phyloP scores from a whole-genome alignment of 64 coral and sea anemone species.

The Stichodactyla mertensii region DNA sequence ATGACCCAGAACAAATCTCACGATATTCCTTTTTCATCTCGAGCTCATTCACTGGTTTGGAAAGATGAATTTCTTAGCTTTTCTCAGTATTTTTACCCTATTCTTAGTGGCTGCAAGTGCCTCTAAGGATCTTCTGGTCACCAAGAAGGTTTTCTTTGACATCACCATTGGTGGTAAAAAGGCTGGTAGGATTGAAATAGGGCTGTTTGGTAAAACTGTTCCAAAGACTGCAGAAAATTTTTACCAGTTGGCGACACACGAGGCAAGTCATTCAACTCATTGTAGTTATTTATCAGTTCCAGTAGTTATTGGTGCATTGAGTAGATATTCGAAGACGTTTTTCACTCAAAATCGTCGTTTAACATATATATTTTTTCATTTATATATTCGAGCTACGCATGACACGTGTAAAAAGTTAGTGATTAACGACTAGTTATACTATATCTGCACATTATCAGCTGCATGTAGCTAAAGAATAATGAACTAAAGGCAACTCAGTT shows the following conservation, averaged over 20 bases:
- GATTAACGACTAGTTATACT: no score
- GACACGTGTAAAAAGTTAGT: no score
- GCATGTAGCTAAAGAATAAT: no score
- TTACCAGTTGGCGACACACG: constrained; percentile 47
- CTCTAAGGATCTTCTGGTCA: constrained; percentile 41
- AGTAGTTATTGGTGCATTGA: not conserved
- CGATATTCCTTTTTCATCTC: not conserved
- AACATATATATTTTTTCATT: no score
- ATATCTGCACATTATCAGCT: no score
- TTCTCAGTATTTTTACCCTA: not conserved
- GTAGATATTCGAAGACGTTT: not conserved
- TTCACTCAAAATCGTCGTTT: no score
- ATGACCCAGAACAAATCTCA: not conserved
- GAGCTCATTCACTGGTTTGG: not conserved
- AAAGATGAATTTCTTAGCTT: constrained; percentile 2
- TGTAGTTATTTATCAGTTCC: not conserved
- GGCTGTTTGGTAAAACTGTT: constrained; percentile 78
- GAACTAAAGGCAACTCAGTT: no score
- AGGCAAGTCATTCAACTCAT: constrained; percentile 44
- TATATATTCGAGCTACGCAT: no score
- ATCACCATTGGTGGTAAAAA: constrained; percentile 66
- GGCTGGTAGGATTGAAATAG: constrained; percentile 79
- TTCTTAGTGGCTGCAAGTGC: constrained; percentile 8
- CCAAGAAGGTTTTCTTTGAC: constrained; percentile 76
- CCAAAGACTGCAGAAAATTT: constrained; percentile 86